phyloP scores from a whole-genome alignment of 1,140 invertebrate genomes.

The Drosophila pectinifera region DNA sequence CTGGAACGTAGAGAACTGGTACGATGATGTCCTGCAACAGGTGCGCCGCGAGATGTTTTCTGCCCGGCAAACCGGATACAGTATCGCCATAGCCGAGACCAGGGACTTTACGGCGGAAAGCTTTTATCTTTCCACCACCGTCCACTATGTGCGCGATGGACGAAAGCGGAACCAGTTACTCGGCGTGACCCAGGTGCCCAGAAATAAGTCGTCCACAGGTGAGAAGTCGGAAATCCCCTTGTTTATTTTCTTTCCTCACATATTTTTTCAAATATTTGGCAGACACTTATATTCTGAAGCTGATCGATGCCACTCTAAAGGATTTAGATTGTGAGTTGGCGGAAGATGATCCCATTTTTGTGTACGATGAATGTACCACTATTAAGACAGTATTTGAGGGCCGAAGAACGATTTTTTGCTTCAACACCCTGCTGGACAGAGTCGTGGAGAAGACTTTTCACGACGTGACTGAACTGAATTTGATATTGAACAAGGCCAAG shows the following conservation, averaged over 20 bases:
- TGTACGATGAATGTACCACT: conserved; percentile 6
- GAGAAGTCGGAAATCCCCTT: no score
- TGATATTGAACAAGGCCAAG: conserved; percentile 10
- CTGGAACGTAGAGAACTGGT: conserved; percentile 5
- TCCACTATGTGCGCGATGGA: conserved; percentile 13
- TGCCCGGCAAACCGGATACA: conserved; percentile 3
- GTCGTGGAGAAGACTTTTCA: conserved; percentile 21
- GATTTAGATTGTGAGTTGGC: conserved; percentile 12
- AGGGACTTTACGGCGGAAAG: background rate
- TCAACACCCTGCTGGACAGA: conserved; percentile 30
- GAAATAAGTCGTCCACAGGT: conserved; percentile 4
- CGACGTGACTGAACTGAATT: background rate
- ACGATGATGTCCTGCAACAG: conserved; percentile 1
- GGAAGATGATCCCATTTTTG: conserved; percentile 18
- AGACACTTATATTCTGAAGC: conserved; percentile 7
- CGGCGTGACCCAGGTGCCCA: conserved; percentile 7
- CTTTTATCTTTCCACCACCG: conserved; percentile 8
- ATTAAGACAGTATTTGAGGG: background rate
- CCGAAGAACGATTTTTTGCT: conserved; percentile 11
- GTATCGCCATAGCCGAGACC: conserved; percentile 9
- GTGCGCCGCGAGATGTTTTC: background rate
- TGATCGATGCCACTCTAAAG: background rate
- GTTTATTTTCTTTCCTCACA: no score
- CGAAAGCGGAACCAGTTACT: conserved; percentile 6
- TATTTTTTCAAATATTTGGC: background rate